Conservation (phyloP, 2,113 vertebrate species). For the Shinisaurus crocodilurus region DNA sequence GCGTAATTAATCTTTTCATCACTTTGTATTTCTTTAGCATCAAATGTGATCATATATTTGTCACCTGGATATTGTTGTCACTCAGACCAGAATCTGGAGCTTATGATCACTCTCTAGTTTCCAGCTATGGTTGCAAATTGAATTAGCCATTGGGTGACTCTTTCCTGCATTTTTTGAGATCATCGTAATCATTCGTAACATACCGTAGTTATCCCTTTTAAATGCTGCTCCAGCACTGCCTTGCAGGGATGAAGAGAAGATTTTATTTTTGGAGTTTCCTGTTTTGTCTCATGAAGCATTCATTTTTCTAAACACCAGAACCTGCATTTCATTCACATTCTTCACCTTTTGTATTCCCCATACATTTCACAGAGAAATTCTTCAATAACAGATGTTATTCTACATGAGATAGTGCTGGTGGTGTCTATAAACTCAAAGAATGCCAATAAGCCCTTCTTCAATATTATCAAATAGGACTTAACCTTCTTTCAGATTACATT, state of each 20-base stretch:
- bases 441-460: background rate
- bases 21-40: background rate
- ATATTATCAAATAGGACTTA: background rate
- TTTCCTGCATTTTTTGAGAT: background rate
- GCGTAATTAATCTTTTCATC: too few relatives aligned
- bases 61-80: background rate
- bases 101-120: background rate
- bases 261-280: background rate
- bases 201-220: background rate
- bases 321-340: background rate
- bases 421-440: background rate
- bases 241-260: background rate
- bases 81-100: background rate
- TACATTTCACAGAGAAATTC: background rate
- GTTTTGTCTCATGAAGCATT: background rate
- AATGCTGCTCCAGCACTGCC: background rate
- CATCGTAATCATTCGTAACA: background rate
- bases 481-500: too few relatives aligned
- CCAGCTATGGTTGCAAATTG: background rate
- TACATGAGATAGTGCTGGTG: too few relatives aligned
- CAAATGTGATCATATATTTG: background rate
- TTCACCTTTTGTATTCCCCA: background rate
- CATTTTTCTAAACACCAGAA: background rate
- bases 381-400: background rate
- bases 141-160: background rate